These are phyloP conservation scores for Macrotus californicus DNA, from an alignment of 2,113 vertebrate genomes.

Conservation along the genomic window DNA sequence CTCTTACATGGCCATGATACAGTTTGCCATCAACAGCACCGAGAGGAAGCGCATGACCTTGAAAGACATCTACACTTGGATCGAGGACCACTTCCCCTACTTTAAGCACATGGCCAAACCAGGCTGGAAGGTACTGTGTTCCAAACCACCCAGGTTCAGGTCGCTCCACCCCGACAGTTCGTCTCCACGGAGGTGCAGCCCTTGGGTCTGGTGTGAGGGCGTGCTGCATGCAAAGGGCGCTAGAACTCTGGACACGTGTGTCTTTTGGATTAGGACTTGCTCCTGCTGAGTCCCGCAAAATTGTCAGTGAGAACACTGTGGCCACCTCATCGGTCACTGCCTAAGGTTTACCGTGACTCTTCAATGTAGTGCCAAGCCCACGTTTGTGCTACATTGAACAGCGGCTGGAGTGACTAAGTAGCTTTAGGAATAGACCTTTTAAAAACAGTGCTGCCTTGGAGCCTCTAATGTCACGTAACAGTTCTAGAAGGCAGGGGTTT, in stretches of 20 bases:
- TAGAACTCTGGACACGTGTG: not conserved
- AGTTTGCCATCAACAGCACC: conserved; percentile 97
- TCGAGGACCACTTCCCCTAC: conserved; percentile 95
- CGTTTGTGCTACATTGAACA: not conserved
- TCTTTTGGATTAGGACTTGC: not conserved
- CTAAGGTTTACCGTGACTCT: not conserved
- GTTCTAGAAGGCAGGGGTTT: not conserved
- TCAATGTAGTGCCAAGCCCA: not conserved
- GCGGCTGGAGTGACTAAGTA: not conserved
- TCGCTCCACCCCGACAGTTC: not conserved
- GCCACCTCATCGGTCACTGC: not conserved
- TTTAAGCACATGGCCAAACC: conserved; percentile 94
- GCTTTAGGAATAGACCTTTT: not conserved
- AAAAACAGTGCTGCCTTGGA: not conserved
- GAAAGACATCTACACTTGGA: conserved; percentile 97
- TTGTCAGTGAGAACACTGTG: not conserved
- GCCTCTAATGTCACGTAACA: not conserved
- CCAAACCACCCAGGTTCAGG: not conserved
- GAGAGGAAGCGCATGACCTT: conserved; percentile 91
- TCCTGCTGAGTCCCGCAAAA: not conserved
- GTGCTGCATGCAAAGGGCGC: not conserved
- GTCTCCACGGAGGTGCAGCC: not conserved
- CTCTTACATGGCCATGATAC: conserved; percentile 99
- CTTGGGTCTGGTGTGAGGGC: not conserved
- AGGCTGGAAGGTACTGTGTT: conserved; percentile 92